Conservation (phyloP, 2,888 invertebrate genomes). For the Apodemia duryi region DNA sequence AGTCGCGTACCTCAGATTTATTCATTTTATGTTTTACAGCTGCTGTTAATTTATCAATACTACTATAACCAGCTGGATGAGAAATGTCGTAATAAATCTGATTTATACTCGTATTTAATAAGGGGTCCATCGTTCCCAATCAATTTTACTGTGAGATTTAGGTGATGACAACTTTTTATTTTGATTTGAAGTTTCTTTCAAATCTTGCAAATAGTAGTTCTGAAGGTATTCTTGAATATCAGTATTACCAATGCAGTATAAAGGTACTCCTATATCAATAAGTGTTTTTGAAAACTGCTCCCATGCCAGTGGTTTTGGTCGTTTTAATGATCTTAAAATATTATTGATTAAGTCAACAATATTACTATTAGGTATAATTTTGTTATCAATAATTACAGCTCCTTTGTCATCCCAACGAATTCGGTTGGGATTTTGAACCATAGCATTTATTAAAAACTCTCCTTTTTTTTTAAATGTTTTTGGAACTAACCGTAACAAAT, state of each 20-base stretch:
- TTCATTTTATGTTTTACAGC: slow-evolving; percentile 33
- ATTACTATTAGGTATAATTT: slow-evolving; percentile 27
- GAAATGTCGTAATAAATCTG: slow-evolving; percentile 34
- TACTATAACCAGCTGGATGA: slow-evolving; percentile 33
- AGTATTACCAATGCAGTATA: slow-evolving; percentile 35
- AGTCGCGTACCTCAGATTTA: slow-evolving; percentile 28
- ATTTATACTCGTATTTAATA: slow-evolving; percentile 32
- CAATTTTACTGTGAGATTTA: slow-evolving; percentile 25
- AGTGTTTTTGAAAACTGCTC: slow-evolving; percentile 31
- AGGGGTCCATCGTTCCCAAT: slow-evolving; percentile 38
- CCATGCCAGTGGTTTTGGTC: slow-evolving; percentile 35
- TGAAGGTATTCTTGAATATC: slow-evolving; percentile 27
- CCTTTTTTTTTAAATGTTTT: too few species aligned
- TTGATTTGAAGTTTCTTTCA: neutral
- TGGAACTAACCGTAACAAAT: too few species aligned
- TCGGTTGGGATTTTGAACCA: neutral
- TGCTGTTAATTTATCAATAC: slow-evolving; percentile 28
- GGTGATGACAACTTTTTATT: slow-evolving; percentile 1
- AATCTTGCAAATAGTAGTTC: slow-evolving; percentile 19
- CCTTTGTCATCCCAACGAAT: neutral
- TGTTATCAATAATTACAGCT: neutral
- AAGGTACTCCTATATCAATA: slow-evolving; percentile 32
- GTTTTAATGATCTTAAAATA: slow-evolving; percentile 34
- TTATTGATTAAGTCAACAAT: slow-evolving; percentile 37
- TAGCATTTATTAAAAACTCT: too few species aligned